A percentile compares a stretch with the other conserved stretches of the same genome.
These are phyloP conservation scores for Puntigrus tetrazona DNA, from an alignment of 2,113 vertebrate species.

Conservation along the genomic window DNA sequence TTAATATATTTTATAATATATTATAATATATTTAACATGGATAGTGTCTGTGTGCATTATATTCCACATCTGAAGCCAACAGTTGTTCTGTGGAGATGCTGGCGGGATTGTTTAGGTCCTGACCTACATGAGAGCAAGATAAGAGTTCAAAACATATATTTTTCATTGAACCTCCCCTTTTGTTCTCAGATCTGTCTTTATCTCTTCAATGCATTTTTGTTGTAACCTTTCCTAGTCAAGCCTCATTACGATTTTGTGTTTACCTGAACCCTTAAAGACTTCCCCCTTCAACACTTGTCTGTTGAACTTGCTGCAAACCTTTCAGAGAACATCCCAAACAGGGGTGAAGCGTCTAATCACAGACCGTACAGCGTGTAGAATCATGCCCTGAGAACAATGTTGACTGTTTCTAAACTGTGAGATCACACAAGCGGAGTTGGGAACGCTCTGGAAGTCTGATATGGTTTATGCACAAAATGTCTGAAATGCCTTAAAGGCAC, in stretches of 20 bases:
- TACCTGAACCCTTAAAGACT: slow-evolving; percentile 10
- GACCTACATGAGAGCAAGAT: background rate
- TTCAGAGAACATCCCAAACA: slow-evolving; percentile 38
- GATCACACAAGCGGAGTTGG: slow-evolving; percentile 37
- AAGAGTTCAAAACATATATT: background rate
- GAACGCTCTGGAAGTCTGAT: slow-evolving; percentile 42
- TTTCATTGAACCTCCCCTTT: background rate
- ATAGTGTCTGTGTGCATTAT: too few species aligned
- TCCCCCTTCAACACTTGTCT: slow-evolving; percentile 41
- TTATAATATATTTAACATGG: too few species aligned
- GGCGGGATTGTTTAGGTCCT: background rate
- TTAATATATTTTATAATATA: too few species aligned
- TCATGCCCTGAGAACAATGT: slow-evolving; percentile 57
- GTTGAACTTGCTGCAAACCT: slow-evolving; percentile 49
- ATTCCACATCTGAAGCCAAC: background rate
- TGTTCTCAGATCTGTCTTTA: background rate
- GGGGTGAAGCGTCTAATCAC: slow-evolving; percentile 53
- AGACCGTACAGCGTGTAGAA: slow-evolving; percentile 52
- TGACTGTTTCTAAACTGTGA: slow-evolving; percentile 38
- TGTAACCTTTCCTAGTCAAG: background rate
- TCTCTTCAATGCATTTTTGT: slow-evolving; percentile 17
- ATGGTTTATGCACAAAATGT: slow-evolving; percentile 1
- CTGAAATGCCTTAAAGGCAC: too few species aligned
- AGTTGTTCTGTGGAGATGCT: background rate
- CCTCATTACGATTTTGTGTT: slow-evolving; percentile 20